Evolutionary conservation across 2,888 invertebrate species (phyloP).

Genomic region (Acleris sparsana): DNA sequence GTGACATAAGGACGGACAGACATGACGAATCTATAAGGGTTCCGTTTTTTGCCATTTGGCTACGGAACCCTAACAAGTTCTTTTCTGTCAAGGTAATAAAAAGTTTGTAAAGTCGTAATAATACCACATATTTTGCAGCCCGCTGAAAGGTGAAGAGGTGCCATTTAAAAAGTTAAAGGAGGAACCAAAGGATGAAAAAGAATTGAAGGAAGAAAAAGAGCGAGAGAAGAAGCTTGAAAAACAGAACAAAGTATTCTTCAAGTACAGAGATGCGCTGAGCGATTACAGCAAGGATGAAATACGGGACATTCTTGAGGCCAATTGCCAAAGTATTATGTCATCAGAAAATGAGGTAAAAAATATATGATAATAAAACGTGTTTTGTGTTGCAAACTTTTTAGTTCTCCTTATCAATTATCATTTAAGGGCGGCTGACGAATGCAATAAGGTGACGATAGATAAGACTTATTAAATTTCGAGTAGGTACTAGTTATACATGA

Average conservation of each 20-base stretch:
- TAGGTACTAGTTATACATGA: too few species aligned
- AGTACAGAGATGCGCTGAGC: conserved; percentile 61
- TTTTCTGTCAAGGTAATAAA: too few species aligned
- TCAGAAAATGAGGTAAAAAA: conserved; percentile 86
- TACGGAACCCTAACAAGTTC: too few species aligned
- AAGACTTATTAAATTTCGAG: too few species aligned
- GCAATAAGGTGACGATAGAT: too few species aligned
- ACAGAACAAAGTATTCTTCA: conserved; percentile 86
- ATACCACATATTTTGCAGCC: conserved; percentile 46
- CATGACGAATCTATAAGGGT: too few species aligned
- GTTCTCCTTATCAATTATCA: too few species aligned
- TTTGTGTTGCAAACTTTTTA: too few species aligned
- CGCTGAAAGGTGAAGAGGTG: conserved; percentile 76
- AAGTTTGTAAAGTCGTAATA: background rate
- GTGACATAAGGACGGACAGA: too few species aligned
- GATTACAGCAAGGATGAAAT: conserved; percentile 85
- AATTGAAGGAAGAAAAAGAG: conserved; percentile 75
- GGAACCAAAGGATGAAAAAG: conserved; percentile 83
- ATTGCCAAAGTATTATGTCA: conserved; percentile 87
- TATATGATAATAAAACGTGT: background rate
- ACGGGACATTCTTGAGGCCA: conserved; percentile 86
- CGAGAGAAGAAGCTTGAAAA: conserved; percentile 85
- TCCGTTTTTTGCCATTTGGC: too few species aligned
- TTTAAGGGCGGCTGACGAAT: too few species aligned
- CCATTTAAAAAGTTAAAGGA: conserved; percentile 88